Base-by-base conservation (phyloP, 2,797 vertebrate species). In the Sebastes oblongus region DNA sequence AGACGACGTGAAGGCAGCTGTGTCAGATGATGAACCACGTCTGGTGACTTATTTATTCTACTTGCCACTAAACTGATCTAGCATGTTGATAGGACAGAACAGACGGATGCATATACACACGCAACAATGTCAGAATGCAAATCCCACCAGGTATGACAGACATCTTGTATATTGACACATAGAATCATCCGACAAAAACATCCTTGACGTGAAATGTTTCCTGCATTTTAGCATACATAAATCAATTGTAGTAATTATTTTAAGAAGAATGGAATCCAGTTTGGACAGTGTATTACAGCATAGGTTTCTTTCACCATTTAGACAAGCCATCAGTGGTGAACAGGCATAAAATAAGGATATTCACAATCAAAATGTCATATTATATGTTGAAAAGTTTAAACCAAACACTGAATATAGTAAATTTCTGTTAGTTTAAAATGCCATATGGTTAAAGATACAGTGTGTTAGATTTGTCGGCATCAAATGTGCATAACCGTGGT, bases 1-100 rank as follows among this genome's bases (percentile, higher is more conserved):
- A 79, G 67, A 88, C 69, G 83, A 73, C 78, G 56, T 5, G 52
- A 61, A 59, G 80, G 62, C 70, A 71, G 70, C 56, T 8, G 56
- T 32, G 46, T 56, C 42, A 34, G 25, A 69, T 76, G 46, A 70
- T 77, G 67, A 25, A 70, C 20, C 34, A 25, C 10, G 1, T 50
- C 72, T 61, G 77, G 46, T 54, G 67, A 70, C 56, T 61, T 72
- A 34, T 72, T 69, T 56, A 69, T 75, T 64, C 16, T 39, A 29
- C 24, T 62, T 66, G 61, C 50, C 25, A 3, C 30, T 22, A 24
- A 65, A 74, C 25, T 11, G 22, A 66, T 42, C 22, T n/a, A 46
- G 59, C 25, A 13, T 13, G 69, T 22, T 77, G 20, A 84, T 77
- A 74, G 11, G 22, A 62, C 50, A 72, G 52, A 68, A 32, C 52